Base-by-base conservation (phyloP, 2,797 vertebrate species). In the Catostomus latipinnis region DNA sequence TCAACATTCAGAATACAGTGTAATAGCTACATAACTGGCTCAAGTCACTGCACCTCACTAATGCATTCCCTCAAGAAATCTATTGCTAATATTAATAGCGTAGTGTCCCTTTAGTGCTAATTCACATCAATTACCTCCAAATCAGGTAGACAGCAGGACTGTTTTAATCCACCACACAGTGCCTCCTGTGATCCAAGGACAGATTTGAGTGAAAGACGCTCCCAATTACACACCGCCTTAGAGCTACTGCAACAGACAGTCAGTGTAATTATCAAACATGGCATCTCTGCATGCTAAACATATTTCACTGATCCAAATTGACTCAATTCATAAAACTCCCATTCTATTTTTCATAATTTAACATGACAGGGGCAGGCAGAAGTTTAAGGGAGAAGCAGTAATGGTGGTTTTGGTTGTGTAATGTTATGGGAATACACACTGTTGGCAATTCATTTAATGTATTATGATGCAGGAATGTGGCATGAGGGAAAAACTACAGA, bases 61-160 rank as follows among this genome's bases (percentile, higher is more conserved):
- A n/a, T 8, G 8, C 6, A 12, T 60, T 69, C 48, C 48, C 54
- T 70, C 9, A 78, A 58, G 66, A 78, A 70, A 61, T 77, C 48
- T 4, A 61, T 18, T 7, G 43, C 22, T 67, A 73, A 73, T 66
- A 49, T 80, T 56, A 78, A 78, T 52, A 78, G 75, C 57, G 22
- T 43, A 11, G 18, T 43, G 48, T 12, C 66, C 66, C 57, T 78
- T 78, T 70, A 78, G 67, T n/a, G 0, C 56, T 62, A 70, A 78
- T 70, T 69, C 14, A 61, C 48, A 78, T 78, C 66, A 78, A 70
- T 78, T 78, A 78, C 66, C 56, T 70, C 66, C 8, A 62, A 70
- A 70, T 78, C 56, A 78, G 67, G 66, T 45, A 70, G 57, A 61
- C 66, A 12, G 76, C 66, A 62, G 76, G 76, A 61, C 12, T 53